Percentiles rank a stretch among this genome's conserved stretches.
Conservation (phyloP, 2,113 vertebrate species). For the Chiloscyllium plagiosum region DNA sequence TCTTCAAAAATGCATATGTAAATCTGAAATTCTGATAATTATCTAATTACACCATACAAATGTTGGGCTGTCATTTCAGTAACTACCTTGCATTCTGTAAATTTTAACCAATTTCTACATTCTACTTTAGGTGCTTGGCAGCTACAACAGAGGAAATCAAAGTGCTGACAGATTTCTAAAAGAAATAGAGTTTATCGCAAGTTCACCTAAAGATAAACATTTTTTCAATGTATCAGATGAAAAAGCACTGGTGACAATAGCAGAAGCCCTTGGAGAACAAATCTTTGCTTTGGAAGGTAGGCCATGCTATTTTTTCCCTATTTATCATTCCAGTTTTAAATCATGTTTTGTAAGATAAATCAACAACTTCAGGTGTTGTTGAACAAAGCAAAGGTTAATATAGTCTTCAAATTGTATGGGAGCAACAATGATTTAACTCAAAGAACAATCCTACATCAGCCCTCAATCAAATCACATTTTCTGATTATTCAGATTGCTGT, state of each 20-base stretch:
- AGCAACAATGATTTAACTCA: not conserved
- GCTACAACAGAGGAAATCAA: constrained; percentile 84
- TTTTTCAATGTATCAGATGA: constrained; percentile 98
- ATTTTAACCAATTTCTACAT: constrained; percentile 23
- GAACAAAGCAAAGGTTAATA: not conserved
- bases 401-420: not conserved
- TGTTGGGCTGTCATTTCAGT: not conserved
- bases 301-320: not conserved
- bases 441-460: not conserved
- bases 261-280: constrained; percentile 79
- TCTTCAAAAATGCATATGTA: not conserved
- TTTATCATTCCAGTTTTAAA: not conserved
- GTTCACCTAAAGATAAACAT: constrained; percentile 72
- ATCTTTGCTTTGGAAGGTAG: constrained; percentile 95
- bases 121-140: constrained; percentile 77
- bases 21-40: not conserved
- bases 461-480: not conserved
- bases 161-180: constrained; percentile 74
- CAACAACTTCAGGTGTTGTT: not conserved
- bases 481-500: not conserved
- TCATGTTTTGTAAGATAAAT: not conserved
- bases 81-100: not conserved
- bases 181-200: constrained; percentile 86
- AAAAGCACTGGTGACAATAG: constrained; percentile 75
- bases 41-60: not conserved